Percentiles rank a stretch among this genome's conserved stretches.
Conservation (phyloP, 2,113 vertebrate genomes). For the Urocolius indicus region DNA sequence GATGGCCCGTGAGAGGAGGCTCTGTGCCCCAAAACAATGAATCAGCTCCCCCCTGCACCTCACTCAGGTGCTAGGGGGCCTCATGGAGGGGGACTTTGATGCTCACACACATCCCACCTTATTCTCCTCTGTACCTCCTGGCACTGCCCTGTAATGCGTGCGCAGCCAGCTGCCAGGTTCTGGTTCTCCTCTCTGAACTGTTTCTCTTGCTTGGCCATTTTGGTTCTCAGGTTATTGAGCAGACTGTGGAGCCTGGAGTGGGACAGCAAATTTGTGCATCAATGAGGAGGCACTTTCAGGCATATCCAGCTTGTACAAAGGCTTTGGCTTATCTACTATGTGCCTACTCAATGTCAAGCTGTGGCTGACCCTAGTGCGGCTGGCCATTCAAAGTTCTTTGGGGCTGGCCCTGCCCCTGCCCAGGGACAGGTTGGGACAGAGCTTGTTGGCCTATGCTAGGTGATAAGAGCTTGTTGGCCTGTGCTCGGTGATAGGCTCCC, state of each 20-base stretch:
- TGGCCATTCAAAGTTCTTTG: not conserved
- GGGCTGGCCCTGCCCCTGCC: not conserved
- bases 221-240: constrained; percentile 69
- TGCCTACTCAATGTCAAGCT: not conserved
- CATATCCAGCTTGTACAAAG: not conserved
- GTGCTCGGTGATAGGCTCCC: not conserved
- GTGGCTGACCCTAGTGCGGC: not conserved
- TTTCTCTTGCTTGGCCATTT: constrained; percentile 70
- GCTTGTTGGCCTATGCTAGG: not conserved
- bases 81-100: rapidly evolving
- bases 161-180: constrained; percentile 66
- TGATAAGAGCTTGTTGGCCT: not conserved
- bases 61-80: not conserved
- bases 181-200: constrained; percentile 73
- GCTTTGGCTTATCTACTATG: not conserved
- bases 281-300: not conserved
- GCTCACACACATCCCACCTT: constrained; percentile 62
- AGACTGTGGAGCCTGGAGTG: constrained; percentile 73
- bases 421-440: not conserved
- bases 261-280: not conserved
- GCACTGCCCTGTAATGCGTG: constrained; percentile 71
- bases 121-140: constrained; percentile 80
- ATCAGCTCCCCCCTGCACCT: not conserved
- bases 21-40: rapidly evolving
- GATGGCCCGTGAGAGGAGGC: not conserved